These are phyloP conservation scores for Crossocerus cetratus DNA, from an alignment of 2,888 invertebrate species.

Conservation along the genomic window DNA sequence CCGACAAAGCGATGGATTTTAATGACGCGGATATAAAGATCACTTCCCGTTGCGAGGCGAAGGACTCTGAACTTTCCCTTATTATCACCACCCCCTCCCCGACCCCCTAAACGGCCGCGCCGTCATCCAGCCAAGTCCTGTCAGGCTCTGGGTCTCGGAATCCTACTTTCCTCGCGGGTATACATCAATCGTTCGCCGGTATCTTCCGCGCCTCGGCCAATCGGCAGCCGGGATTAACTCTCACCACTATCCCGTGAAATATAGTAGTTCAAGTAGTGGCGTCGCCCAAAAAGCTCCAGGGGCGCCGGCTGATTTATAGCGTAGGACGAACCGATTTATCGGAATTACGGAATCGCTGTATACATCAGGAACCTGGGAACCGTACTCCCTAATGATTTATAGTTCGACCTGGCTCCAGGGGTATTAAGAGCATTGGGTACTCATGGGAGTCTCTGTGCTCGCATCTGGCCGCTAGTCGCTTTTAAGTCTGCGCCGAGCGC, in stretches of 20 bases:
- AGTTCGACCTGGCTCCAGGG: constrained; percentile 37
- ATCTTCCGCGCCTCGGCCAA: not conserved
- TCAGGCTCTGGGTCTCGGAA: too few species aligned
- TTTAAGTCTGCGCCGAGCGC: constrained; percentile 7
- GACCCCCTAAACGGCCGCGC: not conserved
- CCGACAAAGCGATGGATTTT: constrained; percentile 4
- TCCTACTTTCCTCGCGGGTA: too few species aligned
- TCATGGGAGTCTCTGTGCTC: too few species aligned
- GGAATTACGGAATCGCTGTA: constrained; percentile 62
- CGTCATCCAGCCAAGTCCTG: too few species aligned
- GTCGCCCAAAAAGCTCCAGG: constrained; percentile 11
- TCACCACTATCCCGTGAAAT: constrained; percentile 10
- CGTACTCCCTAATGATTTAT: constrained; percentile 56
- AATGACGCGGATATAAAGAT: constrained; percentile 3
- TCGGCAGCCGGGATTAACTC: constrained; percentile 22
- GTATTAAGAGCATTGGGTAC: constrained; percentile 45
- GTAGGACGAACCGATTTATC: constrained; percentile 63
- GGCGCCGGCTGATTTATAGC: constrained; percentile 49
- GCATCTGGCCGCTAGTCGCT: not conserved
- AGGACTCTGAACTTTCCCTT: constrained; percentile 2
- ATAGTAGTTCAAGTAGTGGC: constrained; percentile 23
- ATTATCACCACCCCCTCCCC: constrained; percentile 13
- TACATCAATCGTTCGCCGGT: not conserved
- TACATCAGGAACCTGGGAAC: constrained; percentile 39
- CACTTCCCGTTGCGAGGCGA: not conserved